These are phyloP conservation scores for Coleophora deauratella DNA, from an alignment of 2,888 invertebrate genomes.

Conservation along the genomic window DNA sequence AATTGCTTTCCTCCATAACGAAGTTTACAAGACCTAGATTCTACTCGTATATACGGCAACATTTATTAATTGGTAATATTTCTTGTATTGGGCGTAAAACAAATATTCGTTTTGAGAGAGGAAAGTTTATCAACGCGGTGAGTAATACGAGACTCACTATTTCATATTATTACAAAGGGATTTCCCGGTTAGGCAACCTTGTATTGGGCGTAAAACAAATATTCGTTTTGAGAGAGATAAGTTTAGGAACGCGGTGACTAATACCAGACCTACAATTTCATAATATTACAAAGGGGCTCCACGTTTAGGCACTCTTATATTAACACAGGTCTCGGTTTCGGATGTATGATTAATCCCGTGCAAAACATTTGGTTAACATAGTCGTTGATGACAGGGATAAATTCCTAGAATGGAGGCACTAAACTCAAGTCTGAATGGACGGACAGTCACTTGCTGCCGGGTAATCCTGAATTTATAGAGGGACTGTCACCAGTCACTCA, in stretches of 20 bases:
- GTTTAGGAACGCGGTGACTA: not conserved
- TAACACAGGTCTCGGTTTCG: too few relatives aligned
- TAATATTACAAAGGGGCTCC: constrained; percentile 8
- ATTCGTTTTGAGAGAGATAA: constrained; percentile 1
- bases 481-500: constrained; percentile 52
- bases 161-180: constrained; percentile 5
- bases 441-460: constrained; percentile 45
- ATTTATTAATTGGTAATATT: too few relatives aligned
- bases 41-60: too few relatives aligned
- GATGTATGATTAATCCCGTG: constrained; percentile 22
- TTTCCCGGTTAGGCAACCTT: constrained; percentile 11
- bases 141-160: not conserved
- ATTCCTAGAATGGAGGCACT: constrained; percentile 25
- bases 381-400: constrained; percentile 27
- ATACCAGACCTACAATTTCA: not conserved
- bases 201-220: not conserved
- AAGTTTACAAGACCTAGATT: constrained; percentile 51
- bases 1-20: constrained; percentile 58
- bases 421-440: constrained; percentile 51
- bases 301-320: constrained; percentile 9
- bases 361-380: constrained; percentile 22
- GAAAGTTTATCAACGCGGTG: not conserved
- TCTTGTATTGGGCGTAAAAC: too few relatives aligned
- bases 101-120: constrained; percentile 1
- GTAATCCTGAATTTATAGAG: constrained; percentile 48